These are phyloP conservation scores for Pseudorasbora parva DNA, from an alignment of 2,113 vertebrate species.

Conservation along the genomic window DNA sequence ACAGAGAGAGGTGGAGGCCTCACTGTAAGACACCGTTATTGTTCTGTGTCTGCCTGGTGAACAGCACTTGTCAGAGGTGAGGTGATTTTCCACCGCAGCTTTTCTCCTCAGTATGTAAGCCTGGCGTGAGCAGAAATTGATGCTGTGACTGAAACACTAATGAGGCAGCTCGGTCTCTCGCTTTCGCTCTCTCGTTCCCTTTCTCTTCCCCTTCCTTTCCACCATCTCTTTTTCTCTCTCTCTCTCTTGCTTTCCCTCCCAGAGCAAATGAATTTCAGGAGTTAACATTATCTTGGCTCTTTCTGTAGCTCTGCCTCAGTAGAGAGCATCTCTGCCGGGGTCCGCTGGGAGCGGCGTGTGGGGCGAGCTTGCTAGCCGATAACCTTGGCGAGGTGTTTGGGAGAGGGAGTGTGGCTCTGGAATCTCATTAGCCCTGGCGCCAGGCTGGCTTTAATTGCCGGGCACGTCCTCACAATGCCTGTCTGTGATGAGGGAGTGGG, in stretches of 20 bases:
- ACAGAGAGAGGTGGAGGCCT: slow-evolving; percentile 9
- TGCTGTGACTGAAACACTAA: slow-evolving; percentile 58
- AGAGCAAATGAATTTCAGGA: slow-evolving; percentile 50
- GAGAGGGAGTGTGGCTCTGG: slow-evolving; percentile 47
- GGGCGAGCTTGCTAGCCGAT: slow-evolving; percentile 49
- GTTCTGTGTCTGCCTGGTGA: slow-evolving; percentile 47
- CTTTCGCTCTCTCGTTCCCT: slow-evolving; percentile 3
- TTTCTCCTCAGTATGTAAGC: slow-evolving; percentile 51
- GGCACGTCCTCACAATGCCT: slow-evolving; percentile 45
- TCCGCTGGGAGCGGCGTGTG: slow-evolving; percentile 49
- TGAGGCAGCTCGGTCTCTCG: slow-evolving; percentile 39
- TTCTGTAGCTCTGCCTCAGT: background rate
- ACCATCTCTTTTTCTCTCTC: background rate
- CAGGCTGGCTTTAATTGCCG: slow-evolving; percentile 55
- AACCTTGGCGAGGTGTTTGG: slow-evolving; percentile 55
- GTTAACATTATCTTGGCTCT: slow-evolving; percentile 41
- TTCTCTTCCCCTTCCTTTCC: background rate
- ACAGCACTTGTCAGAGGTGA: slow-evolving; percentile 49
- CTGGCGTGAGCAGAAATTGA: slow-evolving; percentile 51
- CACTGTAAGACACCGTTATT: slow-evolving; percentile 38
- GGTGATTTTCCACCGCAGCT: slow-evolving; percentile 45
- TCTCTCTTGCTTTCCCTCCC: background rate
- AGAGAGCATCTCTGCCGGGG: slow-evolving; percentile 22
- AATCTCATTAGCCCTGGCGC: slow-evolving; percentile 59
- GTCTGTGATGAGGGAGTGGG: slow-evolving; percentile 46